A percentile compares a stretch with the other conserved stretches of the same genome.
These are phyloP conservation scores for Halcyon badia DNA, from an alignment of 2,797 vertebrate genomes.

Conservation along the genomic window DNA sequence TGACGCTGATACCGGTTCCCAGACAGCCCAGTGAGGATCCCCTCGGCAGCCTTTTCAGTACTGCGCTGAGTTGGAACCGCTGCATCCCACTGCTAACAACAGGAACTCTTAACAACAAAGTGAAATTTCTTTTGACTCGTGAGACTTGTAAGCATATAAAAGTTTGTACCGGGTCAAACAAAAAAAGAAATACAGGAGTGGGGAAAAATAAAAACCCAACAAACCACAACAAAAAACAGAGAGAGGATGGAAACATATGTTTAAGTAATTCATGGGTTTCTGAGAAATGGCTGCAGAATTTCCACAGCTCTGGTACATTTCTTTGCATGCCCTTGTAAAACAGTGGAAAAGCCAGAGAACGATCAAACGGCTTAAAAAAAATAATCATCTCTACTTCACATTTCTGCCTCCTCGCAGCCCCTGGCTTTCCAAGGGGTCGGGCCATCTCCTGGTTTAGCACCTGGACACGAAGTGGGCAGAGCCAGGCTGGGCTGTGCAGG, in stretches of 20 bases:
- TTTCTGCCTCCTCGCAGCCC: not conserved
- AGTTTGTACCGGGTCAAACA: constrained; percentile 36
- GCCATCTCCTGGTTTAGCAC: not conserved
- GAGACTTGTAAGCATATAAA: not conserved
- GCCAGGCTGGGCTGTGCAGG: not conserved
- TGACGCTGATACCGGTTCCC: too few species aligned
- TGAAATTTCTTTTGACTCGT: not conserved
- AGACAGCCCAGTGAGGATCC: too few species aligned
- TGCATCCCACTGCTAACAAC: too few species aligned
- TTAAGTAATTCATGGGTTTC: constrained; percentile 58
- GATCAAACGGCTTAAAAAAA: not conserved
- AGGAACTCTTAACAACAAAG: not conserved
- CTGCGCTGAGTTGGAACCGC: too few species aligned
- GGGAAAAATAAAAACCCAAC: not conserved
- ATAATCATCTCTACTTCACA: not conserved
- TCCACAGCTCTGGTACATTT: constrained; percentile 52
- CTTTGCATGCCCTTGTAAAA: constrained; percentile 40
- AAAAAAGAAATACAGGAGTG: not conserved
- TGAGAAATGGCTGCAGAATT: constrained; percentile 65
- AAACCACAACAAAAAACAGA: not conserved
- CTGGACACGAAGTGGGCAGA: not conserved
- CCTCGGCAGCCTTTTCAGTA: too few species aligned
- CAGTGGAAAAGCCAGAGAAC: constrained; percentile 52
- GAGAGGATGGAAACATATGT: constrained; percentile 53
- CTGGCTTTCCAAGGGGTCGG: not conserved